Conservation (phyloP, 1,140 invertebrate genomes). For the Catajapyx aquilonaris region DNA sequence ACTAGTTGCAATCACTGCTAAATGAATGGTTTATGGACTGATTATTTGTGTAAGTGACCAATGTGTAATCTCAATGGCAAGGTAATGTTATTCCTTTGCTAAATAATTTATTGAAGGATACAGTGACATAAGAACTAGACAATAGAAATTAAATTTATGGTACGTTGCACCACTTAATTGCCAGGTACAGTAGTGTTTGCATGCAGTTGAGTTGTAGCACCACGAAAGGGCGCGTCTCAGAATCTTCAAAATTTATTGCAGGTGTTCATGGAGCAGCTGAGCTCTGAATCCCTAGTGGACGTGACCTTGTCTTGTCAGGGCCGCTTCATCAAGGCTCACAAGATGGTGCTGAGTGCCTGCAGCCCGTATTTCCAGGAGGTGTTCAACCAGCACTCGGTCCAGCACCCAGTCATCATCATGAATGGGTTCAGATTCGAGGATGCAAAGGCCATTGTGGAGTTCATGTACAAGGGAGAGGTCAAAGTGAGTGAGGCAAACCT, state of each 20-base stretch:
- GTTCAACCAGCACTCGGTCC: slow-evolving; percentile 21
- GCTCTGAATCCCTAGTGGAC: slow-evolving; percentile 27
- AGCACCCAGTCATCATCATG: slow-evolving; percentile 28
- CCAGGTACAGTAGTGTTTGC: too few species aligned
- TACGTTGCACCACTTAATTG: background rate
- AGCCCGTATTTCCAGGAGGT: slow-evolving; percentile 27
- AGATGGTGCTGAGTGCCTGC: slow-evolving; percentile 33
- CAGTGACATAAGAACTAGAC: too few species aligned
- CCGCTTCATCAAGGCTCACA: slow-evolving; percentile 30
- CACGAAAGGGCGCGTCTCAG: too few species aligned
- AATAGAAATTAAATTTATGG: background rate
- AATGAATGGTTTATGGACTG: too few species aligned
- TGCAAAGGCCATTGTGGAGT: slow-evolving; percentile 26
- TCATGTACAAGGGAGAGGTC: slow-evolving; percentile 33
- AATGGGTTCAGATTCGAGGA: slow-evolving; percentile 24
- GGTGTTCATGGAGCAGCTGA: slow-evolving; percentile 29
- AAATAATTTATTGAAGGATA: too few species aligned
- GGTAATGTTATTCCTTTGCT: too few species aligned
- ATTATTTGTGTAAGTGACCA: too few species aligned
- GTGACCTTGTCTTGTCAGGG: slow-evolving; percentile 34
- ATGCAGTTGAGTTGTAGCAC: too few species aligned
- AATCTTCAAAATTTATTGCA: slow-evolving; percentile 12
- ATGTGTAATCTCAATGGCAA: too few species aligned
- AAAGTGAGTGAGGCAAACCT: slow-evolving; percentile 23
- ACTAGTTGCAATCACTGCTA: too few species aligned